Percentiles rank a stretch among this genome's conserved stretches.
phyloP scores from a whole-genome alignment of 2,113 vertebrate species.

The Dromiciops gliroides region DNA sequence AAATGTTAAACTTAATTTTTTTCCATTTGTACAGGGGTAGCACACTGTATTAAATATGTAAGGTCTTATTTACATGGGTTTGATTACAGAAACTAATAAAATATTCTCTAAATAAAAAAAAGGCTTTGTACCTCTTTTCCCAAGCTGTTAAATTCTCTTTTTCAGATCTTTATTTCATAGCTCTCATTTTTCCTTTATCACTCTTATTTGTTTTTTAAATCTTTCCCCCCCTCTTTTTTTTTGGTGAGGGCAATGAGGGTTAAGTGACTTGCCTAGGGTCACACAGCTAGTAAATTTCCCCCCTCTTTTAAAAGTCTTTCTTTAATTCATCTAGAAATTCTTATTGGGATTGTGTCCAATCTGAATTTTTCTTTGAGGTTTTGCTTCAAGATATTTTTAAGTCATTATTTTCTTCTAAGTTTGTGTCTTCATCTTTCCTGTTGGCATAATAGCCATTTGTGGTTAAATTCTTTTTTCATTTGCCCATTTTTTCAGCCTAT shows the following conservation, averaged over 20 bases:
- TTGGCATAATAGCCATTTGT: background rate
- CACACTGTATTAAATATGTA: no score
- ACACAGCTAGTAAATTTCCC: no score
- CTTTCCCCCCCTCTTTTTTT: background rate
- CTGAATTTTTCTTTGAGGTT: background rate
- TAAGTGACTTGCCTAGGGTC: no score
- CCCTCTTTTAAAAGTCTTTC: background rate
- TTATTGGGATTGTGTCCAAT: background rate
- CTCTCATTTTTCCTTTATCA: background rate
- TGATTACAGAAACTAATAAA: no score
- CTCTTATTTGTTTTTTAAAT: background rate
- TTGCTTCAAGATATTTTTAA: background rate
- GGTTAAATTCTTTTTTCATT: background rate
- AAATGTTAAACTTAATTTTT: no score
- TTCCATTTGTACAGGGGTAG: no score
- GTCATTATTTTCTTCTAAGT: background rate
- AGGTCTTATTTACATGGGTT: no score
- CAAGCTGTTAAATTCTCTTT: background rate
- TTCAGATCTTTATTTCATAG: background rate
- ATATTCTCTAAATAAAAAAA: no score
- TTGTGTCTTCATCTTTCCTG: background rate
- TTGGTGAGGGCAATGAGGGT: no score
- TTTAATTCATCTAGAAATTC: background rate
- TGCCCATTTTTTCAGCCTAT: background rate
- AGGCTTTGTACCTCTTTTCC: background rate